Evolutionary conservation across 2,113 vertebrate genomes (phyloP), one percentile per base, ranked within the genome.

Genomic region (Percina caprodes): DNA sequence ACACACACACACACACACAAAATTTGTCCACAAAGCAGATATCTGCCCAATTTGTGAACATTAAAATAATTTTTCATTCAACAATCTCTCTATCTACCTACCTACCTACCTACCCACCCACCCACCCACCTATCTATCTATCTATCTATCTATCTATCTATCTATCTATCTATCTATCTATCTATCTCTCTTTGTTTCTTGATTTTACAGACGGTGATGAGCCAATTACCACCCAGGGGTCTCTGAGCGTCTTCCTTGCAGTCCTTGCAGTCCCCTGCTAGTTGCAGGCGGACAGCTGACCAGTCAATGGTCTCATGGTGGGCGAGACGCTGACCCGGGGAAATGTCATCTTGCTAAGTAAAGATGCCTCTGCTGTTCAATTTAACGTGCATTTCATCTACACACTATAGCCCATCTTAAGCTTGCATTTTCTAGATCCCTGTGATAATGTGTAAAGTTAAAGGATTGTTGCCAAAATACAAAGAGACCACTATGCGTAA

Each of bases 221-320:
- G 77, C 79, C 82, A 92, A 85, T 91, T 89, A 90, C 35, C 19
- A 11, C 39, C 67, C 39, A 10, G 61, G 30, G 60, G 60, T 63
- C 71, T 42, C 77, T 4, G 12, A 45, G 61, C 52, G 58, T 24
- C 61, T 71, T 73, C 68, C 78, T 61, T 82, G 74, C 69, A 18
- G 49, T 73, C 68, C 78, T 61, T 82, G 74, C 69, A 18, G 49
- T 77, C 63, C 77, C 81, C 82, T 52, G 79, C 67, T 77, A 86
- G 56, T 84, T 87, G n/a, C n/a, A n/a, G 83, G 63, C 46, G 71
- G 26, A 66, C 54, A 86, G 63, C 18, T 84, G 82, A 87, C 76
- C 87, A 80, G 88, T 89, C 78, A 82, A 69, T 78, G 13, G 74
- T 59, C 69, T 79, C 74, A 24, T 12, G 46, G 70, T 59, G 67